Evolutionary conservation across 2,113 vertebrate genomes (phyloP).

Genomic region (Cathartes aura): DNA sequence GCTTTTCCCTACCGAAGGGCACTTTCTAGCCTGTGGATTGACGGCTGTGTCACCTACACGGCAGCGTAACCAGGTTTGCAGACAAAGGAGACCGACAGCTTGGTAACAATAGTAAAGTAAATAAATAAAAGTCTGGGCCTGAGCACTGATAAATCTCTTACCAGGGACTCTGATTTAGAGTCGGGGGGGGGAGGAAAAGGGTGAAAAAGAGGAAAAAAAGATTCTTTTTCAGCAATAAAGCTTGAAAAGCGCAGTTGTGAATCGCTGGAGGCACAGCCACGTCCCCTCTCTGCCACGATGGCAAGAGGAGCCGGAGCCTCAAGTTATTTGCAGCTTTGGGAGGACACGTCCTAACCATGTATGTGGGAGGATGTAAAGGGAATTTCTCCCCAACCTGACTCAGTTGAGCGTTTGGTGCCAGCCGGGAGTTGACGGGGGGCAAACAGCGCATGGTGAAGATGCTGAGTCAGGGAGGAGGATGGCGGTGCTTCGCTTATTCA

Average conservation of each 20-base stretch:
- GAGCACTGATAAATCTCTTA: neutral
- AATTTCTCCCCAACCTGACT: neutral
- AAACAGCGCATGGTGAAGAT: neutral
- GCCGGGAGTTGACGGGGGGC: neutral
- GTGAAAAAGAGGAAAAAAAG: rapidly evolving
- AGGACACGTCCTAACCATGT: rapidly evolving
- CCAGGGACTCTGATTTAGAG: neutral
- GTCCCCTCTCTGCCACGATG: neutral
- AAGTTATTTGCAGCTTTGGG: neutral
- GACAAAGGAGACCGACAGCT: neutral
- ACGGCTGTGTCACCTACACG: neutral
- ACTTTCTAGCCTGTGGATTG: neutral
- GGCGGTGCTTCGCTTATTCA: rapidly evolving
- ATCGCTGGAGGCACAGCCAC: neutral
- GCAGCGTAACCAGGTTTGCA: neutral
- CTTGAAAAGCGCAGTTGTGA: neutral
- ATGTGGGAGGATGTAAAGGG: neutral
- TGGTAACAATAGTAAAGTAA: neutral
- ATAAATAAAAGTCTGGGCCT: neutral
- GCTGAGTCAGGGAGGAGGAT: neutral
- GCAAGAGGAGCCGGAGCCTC: neutral
- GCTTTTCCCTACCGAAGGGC: neutral
- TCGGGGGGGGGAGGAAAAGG: rapidly evolving
- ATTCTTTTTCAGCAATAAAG: neutral
- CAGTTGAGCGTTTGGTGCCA: neutral